Evolutionary conservation across 2,888 invertebrate genomes (phyloP).

Genomic region (Brenthis ino): DNA sequence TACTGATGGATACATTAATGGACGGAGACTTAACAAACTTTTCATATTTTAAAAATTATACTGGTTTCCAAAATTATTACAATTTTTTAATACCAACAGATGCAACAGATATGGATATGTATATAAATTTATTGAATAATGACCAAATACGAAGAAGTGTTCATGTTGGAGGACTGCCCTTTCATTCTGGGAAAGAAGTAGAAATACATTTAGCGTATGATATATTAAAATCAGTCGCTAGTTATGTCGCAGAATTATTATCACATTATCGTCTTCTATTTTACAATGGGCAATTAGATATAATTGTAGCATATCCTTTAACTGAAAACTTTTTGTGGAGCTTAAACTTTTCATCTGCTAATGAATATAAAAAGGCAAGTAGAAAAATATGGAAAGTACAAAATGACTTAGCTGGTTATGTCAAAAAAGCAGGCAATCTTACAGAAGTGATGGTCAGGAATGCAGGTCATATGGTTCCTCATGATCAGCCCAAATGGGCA

Average conservation of each 20-base stretch:
- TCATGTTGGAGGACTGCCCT: slow-evolving; percentile 84
- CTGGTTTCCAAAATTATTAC: slow-evolving; percentile 89
- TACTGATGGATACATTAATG: slow-evolving; percentile 87
- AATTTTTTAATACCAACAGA: slow-evolving; percentile 84
- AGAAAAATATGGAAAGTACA: slow-evolving; percentile 86
- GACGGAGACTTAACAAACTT: slow-evolving; percentile 60
- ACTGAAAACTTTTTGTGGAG: slow-evolving; percentile 85
- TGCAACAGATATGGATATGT: slow-evolving; percentile 67
- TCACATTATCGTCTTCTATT: slow-evolving; percentile 80
- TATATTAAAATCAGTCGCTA: slow-evolving; percentile 82
- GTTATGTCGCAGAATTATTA: slow-evolving; percentile 66
- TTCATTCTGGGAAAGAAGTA: slow-evolving; percentile 72
- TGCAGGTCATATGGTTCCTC: slow-evolving; percentile 89
- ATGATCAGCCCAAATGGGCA: slow-evolving; percentile 83
- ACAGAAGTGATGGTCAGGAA: slow-evolving; percentile 88
- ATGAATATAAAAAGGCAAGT: slow-evolving; percentile 83
- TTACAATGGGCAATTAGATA: slow-evolving; percentile 86
- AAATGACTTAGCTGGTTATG: slow-evolving; percentile 87
- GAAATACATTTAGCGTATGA: slow-evolving; percentile 79
- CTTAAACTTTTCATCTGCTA: slow-evolving; percentile 84
- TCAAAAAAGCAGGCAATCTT: slow-evolving; percentile 86
- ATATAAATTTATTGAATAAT: slow-evolving; percentile 58
- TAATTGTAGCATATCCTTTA: slow-evolving; percentile 83
- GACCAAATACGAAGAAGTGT: slow-evolving; percentile 75
- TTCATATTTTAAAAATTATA: slow-evolving; percentile 83